Evolutionary conservation across 2,888 invertebrate species (phyloP).

Genomic region (Clepsis dumicolana): DNA sequence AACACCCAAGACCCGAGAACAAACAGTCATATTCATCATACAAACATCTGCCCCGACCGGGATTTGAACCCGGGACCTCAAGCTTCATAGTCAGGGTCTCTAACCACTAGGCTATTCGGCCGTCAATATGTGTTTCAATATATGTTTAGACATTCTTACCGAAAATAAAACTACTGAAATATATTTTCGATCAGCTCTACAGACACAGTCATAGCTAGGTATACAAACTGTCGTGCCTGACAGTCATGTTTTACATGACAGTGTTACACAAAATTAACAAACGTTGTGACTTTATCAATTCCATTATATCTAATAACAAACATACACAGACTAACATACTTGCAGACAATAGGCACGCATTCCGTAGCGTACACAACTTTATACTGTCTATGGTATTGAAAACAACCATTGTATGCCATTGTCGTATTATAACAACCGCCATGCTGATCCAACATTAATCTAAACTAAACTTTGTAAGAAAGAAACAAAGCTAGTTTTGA

Average conservation of each 20-base stretch:
- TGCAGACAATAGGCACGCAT: slow-evolving; percentile 71
- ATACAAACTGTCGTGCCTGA: background rate
- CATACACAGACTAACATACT: slow-evolving; percentile 19
- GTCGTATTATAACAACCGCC: slow-evolving; percentile 57
- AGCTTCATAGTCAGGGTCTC: too few relatives aligned
- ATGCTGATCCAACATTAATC: slow-evolving; percentile 49
- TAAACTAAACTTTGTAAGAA: slow-evolving; percentile 60
- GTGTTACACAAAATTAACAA: slow-evolving; percentile 1
- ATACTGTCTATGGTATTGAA: slow-evolving; percentile 64
- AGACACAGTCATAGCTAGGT: background rate
- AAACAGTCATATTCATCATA: too few relatives aligned
- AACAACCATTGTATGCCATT: slow-evolving; percentile 58
- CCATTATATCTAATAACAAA: slow-evolving; percentile 20
- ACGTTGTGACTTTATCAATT: slow-evolving; percentile 7
- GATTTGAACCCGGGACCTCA: too few relatives aligned
- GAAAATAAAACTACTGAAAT: too few relatives aligned
- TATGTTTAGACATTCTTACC: too few relatives aligned
- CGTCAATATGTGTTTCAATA: too few relatives aligned
- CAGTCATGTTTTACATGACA: background rate
- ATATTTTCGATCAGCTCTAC: too few relatives aligned
- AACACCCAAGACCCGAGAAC: too few relatives aligned
- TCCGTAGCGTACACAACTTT: slow-evolving; percentile 63
- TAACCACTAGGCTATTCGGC: too few relatives aligned
- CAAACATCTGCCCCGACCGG: too few relatives aligned
- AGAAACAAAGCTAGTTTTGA: slow-evolving; percentile 51